Conservation (phyloP, 2,113 vertebrate genomes). For the Microcebus jonahi region DNA sequence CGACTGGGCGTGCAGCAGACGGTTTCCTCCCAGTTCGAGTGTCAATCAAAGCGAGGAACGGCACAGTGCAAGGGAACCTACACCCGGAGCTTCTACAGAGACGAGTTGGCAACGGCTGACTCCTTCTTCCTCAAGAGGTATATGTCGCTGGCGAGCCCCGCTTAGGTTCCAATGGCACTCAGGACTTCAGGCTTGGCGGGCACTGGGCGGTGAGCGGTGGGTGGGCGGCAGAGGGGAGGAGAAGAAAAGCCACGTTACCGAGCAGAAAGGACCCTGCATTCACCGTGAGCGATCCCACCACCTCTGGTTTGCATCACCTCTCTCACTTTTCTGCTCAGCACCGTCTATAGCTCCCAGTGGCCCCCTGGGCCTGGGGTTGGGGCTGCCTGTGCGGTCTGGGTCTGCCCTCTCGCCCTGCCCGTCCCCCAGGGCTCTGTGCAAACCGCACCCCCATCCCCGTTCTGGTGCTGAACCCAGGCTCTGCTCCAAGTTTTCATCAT, state of each 20-base stretch:
- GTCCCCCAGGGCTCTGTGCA: fast-evolving
- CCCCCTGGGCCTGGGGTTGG: background rate
- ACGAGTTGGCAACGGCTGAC: conserved; percentile 79
- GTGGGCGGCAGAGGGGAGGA: no score
- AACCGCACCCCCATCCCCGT: fast-evolving
- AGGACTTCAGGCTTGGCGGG: conserved; percentile 80
- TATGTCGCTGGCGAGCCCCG: conserved; percentile 67
- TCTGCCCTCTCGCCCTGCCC: fast-evolving
- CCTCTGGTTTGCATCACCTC: background rate
- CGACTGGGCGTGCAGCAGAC: conserved; percentile 87
- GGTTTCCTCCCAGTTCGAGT: conserved; percentile 83
- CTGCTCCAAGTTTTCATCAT: fast-evolving
- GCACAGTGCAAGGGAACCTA: conserved; percentile 90
- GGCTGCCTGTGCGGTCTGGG: fast-evolving
- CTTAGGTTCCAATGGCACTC: conserved; percentile 88
- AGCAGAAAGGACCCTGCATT: fast-evolving
- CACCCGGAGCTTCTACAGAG: conserved; percentile 85
- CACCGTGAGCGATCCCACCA: fast-evolving
- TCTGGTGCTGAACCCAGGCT: background rate
- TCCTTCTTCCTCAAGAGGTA: conserved; percentile 87
- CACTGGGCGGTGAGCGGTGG: conserved; percentile 63
- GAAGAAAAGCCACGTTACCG: background rate
- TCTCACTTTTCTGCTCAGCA: background rate
- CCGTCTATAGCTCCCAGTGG: fast-evolving
- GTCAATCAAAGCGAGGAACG: conserved; percentile 86